These are phyloP conservation scores for Agapostemon virescens DNA, from an alignment of 2,888 invertebrate species.

Conservation along the genomic window DNA sequence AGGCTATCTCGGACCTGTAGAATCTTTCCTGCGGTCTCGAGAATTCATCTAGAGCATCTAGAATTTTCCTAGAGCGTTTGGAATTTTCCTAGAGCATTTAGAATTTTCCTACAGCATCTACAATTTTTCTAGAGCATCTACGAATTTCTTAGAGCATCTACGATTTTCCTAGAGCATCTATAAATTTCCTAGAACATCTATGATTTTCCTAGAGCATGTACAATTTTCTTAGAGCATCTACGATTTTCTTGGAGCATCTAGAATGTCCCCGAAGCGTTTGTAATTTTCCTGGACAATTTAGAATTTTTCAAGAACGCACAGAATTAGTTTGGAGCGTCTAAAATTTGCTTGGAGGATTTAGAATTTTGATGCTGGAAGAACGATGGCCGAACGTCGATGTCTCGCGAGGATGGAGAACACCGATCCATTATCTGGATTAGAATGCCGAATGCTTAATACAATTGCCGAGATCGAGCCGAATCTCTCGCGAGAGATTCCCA, in stretches of 20 bases:
- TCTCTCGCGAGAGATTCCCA: neutral
- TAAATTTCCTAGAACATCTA: too few relatives aligned
- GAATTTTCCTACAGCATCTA: neutral
- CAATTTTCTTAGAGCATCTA: too few relatives aligned
- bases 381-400: too few relatives aligned
- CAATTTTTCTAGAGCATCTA: neutral
- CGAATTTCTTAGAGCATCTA: neutral
- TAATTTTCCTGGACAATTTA: neutral
- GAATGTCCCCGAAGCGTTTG: too few relatives aligned
- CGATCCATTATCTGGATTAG: constrained; percentile 35
- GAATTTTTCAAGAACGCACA: too few relatives aligned
- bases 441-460: constrained; percentile 24
- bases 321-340: neutral
- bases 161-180: neutral
- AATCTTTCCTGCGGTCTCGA: too few relatives aligned
- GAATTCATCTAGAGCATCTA: too few relatives aligned
- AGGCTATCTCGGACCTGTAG: too few relatives aligned
- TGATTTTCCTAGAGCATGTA: too few relatives aligned
- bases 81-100: neutral
- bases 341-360: neutral
- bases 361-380: too few relatives aligned
- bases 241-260: neutral
- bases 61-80: too few relatives aligned
- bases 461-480: neutral
- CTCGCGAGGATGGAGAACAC: too few relatives aligned